Evolutionary conservation across 2,888 invertebrate species (phyloP), one percentile per base, ranked within the genome.

Genomic region (Melinaea marsaeus): DNA sequence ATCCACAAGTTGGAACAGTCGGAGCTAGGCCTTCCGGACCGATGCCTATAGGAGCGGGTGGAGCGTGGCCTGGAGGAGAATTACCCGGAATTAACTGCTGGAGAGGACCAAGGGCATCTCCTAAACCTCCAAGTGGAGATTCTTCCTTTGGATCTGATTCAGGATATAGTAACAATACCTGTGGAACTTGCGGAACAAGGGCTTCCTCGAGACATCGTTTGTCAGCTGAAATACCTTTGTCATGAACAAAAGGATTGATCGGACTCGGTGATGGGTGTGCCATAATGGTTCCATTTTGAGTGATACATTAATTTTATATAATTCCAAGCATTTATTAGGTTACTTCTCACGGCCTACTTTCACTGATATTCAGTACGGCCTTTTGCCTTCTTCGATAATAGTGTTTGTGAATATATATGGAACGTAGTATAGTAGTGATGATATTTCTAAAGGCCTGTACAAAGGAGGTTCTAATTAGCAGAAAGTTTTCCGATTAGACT

Each of bases 81-180:
- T 76, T 93, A 60, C 90, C 90, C 42, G 90, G 89, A 0, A 92
- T 92, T 58, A 92, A 92, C 57, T 94, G 91, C 78, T 92, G 92
- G 89, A 92, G 91, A 79, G 92, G 84, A 71, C 92, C 85, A 33
- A 80, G 85, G 69, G 88, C 86, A 2, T 89, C 91, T 47, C 92
- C 92, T 2, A 93, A 93, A 75, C 93, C 93, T 51, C 94, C 94
- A 61, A 93, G 93, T 68, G 93, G 94, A 71, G 95, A 95, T 75
- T 95, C 95, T 4, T 95, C 95, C 4, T 94, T 96, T 71, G 96
- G 96, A 42, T 96, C 96, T 7, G 96, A 96, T 84, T 96, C 96
- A 56, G 96, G 96, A 9, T 96, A 96, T 84, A 96, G 96, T 82
- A 95, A 96, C 83, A 94, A 95, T 76, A 95, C 95, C 4, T 94